Percentiles rank a stretch among this genome's conserved stretches.
Conservation (phyloP, 2,888 invertebrate species). For the Epiblema foenella region DNA sequence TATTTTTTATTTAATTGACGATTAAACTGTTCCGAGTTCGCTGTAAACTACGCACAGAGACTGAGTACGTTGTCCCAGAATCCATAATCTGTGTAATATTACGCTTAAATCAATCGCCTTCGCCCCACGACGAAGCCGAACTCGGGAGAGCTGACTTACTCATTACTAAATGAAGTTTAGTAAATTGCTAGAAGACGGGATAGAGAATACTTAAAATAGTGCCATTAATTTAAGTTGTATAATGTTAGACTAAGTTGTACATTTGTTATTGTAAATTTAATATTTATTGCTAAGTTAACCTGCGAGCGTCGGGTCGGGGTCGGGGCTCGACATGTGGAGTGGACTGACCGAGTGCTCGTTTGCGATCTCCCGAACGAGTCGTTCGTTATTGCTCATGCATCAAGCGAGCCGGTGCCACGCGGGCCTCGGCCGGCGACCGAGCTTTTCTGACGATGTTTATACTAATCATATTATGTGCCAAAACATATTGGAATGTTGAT, state of each 20-base stretch:
- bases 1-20: background rate
- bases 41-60: too few species aligned
- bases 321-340: background rate
- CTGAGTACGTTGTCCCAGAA: too few species aligned
- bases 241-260: slow-evolving; percentile 55
- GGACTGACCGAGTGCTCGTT: too few species aligned
- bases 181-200: background rate
- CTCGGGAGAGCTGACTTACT: background rate
- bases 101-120: background rate
- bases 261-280: slow-evolving; percentile 63
- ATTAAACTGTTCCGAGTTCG: background rate
- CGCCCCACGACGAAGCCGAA: background rate
- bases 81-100: background rate
- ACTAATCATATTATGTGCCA: slow-evolving; percentile 55
- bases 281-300: slow-evolving; percentile 70
- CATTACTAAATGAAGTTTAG: background rate
- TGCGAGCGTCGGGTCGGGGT: background rate
- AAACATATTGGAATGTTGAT: slow-evolving; percentile 51
- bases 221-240: slow-evolving; percentile 58
- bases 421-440: background rate
- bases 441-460: slow-evolving; percentile 5
- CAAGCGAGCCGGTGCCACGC: background rate
- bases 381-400: too few species aligned
- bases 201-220: slow-evolving; percentile 44
- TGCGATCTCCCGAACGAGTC: too few species aligned